A percentile compares a stretch with the other conserved stretches of the same genome.
Conservation (phyloP, 2,888 invertebrate genomes). For the Baronia brevicornis region DNA sequence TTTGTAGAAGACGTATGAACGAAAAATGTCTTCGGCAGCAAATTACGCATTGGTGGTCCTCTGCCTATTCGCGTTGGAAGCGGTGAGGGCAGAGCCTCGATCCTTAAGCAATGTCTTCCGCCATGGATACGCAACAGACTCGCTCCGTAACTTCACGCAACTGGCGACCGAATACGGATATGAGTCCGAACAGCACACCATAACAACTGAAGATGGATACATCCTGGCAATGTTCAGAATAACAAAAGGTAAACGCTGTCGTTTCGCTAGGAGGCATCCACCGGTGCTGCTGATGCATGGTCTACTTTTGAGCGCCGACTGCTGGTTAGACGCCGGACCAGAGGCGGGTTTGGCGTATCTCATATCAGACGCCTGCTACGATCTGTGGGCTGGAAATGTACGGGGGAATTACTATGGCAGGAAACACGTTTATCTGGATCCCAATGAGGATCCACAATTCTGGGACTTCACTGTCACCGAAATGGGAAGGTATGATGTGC, state of each 20-base stretch:
- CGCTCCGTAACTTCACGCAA: conserved; percentile 35
- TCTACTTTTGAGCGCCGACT: conserved; percentile 43
- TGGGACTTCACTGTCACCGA: conserved; percentile 79
- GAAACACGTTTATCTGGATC: conserved; percentile 56
- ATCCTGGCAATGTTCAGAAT: conserved; percentile 43
- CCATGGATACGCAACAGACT: no score
- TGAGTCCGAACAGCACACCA: conserved; percentile 37
- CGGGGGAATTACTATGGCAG: conserved; percentile 65
- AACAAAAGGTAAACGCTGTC: conserved; percentile 30
- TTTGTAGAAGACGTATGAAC: no score
- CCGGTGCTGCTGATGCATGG: conserved; percentile 56
- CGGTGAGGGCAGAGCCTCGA: no score
- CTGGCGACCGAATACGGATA: conserved; percentile 34
- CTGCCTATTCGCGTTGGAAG: no score
- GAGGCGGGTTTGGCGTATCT: conserved; percentile 30
- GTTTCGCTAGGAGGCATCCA: conserved; percentile 21
- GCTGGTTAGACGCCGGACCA: conserved; percentile 49
- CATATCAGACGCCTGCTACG: conserved; percentile 31
- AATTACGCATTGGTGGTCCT: no score
- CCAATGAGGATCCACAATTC: conserved; percentile 48
- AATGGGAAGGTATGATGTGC: conserved; percentile 84
- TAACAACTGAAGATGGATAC: conserved; percentile 50
- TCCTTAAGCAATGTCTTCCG: no score
- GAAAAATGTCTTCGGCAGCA: no score
- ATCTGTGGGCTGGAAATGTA: conserved; percentile 40